These are phyloP conservation scores for Malthinus seriepunctatus DNA, from an alignment of 2,888 invertebrate species.

Conservation along the genomic window DNA sequence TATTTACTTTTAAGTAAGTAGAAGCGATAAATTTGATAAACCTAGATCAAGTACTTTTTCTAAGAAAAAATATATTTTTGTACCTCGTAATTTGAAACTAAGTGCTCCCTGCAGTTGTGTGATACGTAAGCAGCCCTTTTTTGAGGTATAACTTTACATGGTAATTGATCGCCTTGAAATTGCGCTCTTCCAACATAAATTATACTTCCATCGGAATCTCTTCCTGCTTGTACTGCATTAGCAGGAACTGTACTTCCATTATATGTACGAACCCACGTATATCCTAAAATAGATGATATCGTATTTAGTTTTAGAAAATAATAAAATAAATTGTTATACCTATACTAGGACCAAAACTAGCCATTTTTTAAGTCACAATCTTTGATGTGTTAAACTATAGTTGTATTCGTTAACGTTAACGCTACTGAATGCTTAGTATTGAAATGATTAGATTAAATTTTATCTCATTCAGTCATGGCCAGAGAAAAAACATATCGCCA, in stretches of 20 bases:
- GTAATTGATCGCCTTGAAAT: constrained; percentile 29
- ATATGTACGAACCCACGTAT: constrained; percentile 15
- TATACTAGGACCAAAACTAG: background rate
- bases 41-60: background rate
- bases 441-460: no score
- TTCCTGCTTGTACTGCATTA: constrained; percentile 24
- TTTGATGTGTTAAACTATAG: no score
- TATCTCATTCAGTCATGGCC: no score
- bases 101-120: constrained; percentile 24
- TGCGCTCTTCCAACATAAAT: constrained; percentile 30
- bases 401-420: no score
- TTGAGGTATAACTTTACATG: constrained; percentile 31
- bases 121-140: constrained; percentile 29
- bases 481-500: no score
- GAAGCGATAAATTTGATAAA: background rate
- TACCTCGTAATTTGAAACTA: constrained; percentile 27
- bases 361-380: background rate
- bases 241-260: constrained; percentile 10
- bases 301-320: background rate
- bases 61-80: background rate
- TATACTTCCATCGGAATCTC: constrained; percentile 27
- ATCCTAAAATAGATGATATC: constrained; percentile 15
- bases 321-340: background rate
- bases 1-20: background rate
- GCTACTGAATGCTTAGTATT: no score